phyloP scores from a whole-genome alignment of 2,113 vertebrate species.

The Bubalus kerabau region DNA sequence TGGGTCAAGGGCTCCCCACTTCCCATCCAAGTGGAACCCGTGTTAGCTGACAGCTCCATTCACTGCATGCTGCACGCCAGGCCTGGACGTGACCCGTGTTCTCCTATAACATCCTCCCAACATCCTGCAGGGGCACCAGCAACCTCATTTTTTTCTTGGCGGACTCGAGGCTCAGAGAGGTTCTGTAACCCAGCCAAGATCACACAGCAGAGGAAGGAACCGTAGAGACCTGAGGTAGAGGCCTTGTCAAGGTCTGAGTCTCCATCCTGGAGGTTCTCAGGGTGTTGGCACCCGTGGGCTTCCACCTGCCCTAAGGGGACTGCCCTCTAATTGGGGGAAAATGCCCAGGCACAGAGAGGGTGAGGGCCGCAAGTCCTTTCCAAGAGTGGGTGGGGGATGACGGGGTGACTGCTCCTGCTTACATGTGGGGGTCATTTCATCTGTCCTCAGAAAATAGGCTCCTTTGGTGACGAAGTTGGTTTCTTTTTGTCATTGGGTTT shows the following conservation, averaged over 20 bases:
- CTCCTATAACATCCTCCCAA: not conserved
- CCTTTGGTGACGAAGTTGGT: not conserved
- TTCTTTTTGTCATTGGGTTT: not conserved
- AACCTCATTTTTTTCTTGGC: not conserved
- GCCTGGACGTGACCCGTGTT: not conserved
- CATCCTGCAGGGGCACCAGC: not conserved
- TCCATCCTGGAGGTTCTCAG: not conserved
- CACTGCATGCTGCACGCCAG: not conserved
- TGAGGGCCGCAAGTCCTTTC: not conserved
- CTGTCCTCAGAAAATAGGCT: not conserved
- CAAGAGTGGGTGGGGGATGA: rapidly evolving
- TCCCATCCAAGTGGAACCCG: not conserved
- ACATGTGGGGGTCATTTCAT: not conserved
- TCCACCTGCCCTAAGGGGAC: not conserved
- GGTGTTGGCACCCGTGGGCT: not conserved
- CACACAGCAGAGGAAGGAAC: not conserved
- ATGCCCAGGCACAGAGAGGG: not conserved
- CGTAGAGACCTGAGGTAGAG: not conserved
- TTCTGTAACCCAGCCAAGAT: not conserved
- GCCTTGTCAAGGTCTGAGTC: not conserved
- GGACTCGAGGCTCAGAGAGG: not conserved
- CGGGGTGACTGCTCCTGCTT: not conserved
- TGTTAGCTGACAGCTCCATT: not conserved
- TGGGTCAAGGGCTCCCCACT: not conserved
- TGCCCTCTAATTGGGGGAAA: not conserved